Evolutionary conservation across 2,113 vertebrate genomes (phyloP), one percentile per base, ranked within the genome.

Genomic region (Oryzias javanicus): DNA sequence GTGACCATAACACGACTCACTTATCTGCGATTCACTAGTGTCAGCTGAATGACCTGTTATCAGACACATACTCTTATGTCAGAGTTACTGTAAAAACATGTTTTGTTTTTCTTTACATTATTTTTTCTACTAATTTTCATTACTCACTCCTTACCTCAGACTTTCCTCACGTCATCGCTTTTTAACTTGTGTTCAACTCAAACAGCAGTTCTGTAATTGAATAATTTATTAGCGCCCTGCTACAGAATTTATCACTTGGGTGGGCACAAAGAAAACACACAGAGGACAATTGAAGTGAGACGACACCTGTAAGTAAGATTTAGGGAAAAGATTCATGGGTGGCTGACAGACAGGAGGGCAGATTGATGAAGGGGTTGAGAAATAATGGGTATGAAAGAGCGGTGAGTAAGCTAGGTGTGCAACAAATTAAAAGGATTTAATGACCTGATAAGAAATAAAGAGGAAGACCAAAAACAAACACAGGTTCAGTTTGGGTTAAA

Each of bases 201-300:
- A 76, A 74, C 18, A 24, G 47, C 40, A 20, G 27, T 35, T 60
- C 44, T 71, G 53, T 72, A 74, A 74, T 72, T 83, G 60, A 83
- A 78, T 76, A 72, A 79, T 81, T 72, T 76, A 85, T 72, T 74
- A 66, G 66, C 35, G 49, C 60, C 54, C 55, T 64, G 57, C 53
- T 67, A 2, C 61, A 76, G 69, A 76, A 68, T 74, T 64, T 60
- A 69, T 80, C 51, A 82, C 68, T 65, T 52, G 46, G 60, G 52
- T 49, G 57, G 51, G 63, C 64, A 59, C 77, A 67, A 60, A 74
- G 44, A 66, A 61, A 42, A 67, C 15, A 56, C 42, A 72, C 18
- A 54, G 52, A 45, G 52, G 56, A 45, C 7, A 46, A 67, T 1
- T 29, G 51, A 52, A 78, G 42, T 54, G 52, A 49, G 8, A 41